Evolutionary conservation across 1,140 invertebrate genomes (phyloP), one percentile per base, ranked within the genome.

Genomic region (Tigriopus japonicus): DNA sequence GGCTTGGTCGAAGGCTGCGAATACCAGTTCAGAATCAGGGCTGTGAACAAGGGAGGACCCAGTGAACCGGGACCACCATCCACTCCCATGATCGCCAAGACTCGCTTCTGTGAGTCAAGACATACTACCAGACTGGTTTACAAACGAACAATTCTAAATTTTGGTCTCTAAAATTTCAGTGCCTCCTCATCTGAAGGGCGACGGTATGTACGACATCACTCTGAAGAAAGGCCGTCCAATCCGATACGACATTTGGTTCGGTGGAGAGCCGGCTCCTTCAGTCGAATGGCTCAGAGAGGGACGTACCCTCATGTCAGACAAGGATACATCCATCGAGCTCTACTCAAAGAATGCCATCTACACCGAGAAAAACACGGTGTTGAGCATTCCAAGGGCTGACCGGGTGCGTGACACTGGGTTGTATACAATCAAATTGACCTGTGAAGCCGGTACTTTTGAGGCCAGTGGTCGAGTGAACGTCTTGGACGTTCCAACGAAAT

Each of bases 21-120:
- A 68, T 98, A 97, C 71, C 89, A 96, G 71, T 98, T 98, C 78
- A 77, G 95, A 65, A 80, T 98, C 0, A 86, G 90, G 67, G 94
- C 95, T 21, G 82, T 87, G 2, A 99, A 98, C 73, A 82, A 88
- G 68, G 92, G 89, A 52, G 96, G 96, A 41, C 83, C 86, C 67
- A 94, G 92, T 51, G 88, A 95, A 71, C 89, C 93, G 7, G 92
- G 87, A 56, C 72, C 73, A 13, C 59, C 59, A 60, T 86, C 87
- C 71, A 90, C 88, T 71, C 82, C 81, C 62, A 91, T 95, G 68
- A 79, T 81, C 63, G 92, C 93, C 52, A 96, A 95, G 72, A 87
- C 92, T 13, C 78, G 87, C 59, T 90, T 83, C 74, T 72, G 80
- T 82, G 74, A 77, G 80, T 75, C 61, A 10, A 12, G n/a, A 9